These are phyloP conservation scores for Euphonia xanthogaster DNA, from an alignment of 2,797 vertebrate genomes.

Conservation along the genomic window DNA sequence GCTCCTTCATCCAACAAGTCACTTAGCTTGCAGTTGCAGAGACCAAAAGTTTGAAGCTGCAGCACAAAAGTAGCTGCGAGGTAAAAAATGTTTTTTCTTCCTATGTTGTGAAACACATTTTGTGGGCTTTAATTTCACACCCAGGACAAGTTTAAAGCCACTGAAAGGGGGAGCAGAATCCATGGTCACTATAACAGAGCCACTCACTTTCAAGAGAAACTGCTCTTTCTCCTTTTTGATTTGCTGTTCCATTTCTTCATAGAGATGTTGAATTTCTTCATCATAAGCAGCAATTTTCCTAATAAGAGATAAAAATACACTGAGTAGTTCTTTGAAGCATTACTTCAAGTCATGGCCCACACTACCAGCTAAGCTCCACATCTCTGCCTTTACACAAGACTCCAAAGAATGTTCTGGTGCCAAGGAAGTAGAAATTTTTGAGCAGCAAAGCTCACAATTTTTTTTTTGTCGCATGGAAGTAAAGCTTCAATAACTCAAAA, in stretches of 20 bases:
- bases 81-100: neutral
- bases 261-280: constrained; percentile 88
- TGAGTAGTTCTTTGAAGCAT: neutral
- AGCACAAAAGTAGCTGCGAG: neutral
- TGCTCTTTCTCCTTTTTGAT: constrained; percentile 90
- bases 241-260: constrained; percentile 96
- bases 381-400: neutral
- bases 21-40: neutral
- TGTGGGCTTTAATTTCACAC: neutral
- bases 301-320: constrained; percentile 11
- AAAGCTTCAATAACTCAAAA: neutral
- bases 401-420: neutral
- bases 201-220: constrained; percentile 85
- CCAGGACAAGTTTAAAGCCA: neutral
- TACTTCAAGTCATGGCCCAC: neutral
- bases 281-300: constrained; percentile 90
- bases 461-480: neutral
- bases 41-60: neutral
- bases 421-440: neutral
- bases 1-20: neutral
- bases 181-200: neutral
- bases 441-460: neutral
- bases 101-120: neutral
- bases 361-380: neutral
- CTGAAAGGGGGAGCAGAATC: neutral